Evolutionary conservation across 2,113 vertebrate species (phyloP).

Genomic region (Gallinago jamesoni): DNA sequence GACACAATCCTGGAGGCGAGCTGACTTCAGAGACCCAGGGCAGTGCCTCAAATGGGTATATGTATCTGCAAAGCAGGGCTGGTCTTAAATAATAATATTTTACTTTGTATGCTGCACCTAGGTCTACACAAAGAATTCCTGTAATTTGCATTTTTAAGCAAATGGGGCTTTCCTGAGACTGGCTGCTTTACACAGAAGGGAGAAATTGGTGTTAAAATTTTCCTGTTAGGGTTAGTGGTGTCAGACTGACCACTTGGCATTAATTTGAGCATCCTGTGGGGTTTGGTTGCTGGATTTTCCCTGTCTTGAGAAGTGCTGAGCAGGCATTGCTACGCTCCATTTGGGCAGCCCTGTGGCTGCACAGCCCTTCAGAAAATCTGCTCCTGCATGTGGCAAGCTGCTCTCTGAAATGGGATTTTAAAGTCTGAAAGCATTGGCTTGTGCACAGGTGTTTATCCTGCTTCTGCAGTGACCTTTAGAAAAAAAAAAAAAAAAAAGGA

Average conservation of each 20-base stretch:
- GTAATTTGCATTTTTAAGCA: neutral
- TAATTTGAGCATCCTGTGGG: neutral
- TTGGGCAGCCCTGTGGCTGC: neutral
- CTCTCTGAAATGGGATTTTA: neutral
- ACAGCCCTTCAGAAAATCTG: neutral
- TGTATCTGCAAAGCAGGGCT: neutral
- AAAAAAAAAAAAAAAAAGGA: too few species aligned
- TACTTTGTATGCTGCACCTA: neutral
- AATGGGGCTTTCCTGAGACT: neutral
- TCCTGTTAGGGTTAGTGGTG: neutral
- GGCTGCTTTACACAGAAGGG: neutral
- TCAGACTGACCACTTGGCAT: rapidly evolving
- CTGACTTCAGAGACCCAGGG: neutral
- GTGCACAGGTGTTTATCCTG: neutral
- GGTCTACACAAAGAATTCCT: neutral
- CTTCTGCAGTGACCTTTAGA: neutral
- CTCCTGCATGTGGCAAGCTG: neutral
- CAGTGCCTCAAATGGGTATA: neutral
- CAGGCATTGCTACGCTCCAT: neutral
- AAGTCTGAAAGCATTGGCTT: neutral
- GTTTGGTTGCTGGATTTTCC: neutral
- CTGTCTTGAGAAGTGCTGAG: neutral
- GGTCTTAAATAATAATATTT: neutral
- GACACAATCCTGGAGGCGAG: neutral
- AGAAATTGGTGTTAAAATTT: neutral